A percentile compares a stretch with the other conserved stretches of the same genome.
These are phyloP conservation scores for Pungitius pungitius DNA, from an alignment of 2,113 vertebrate species.

Conservation along the genomic window DNA sequence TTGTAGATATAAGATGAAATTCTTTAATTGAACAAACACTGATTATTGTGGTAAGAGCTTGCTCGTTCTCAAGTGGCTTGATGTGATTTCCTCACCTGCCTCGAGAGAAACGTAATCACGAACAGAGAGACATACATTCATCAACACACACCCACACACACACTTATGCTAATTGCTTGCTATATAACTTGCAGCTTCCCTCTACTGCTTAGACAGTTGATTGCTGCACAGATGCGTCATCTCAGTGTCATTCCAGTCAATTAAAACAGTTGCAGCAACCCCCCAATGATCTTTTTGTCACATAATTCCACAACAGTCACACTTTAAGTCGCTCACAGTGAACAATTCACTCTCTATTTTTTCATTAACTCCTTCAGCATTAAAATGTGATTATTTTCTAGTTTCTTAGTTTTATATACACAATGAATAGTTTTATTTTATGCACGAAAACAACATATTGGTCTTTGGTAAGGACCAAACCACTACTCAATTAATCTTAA, in stretches of 20 bases:
- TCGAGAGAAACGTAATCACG: neutral
- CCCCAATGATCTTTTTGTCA: slow-evolving; percentile 1
- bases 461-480: no score
- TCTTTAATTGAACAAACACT: neutral
- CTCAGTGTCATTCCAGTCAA: slow-evolving; percentile 29
- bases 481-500: neutral
- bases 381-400: no score
- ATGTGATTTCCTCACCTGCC: neutral
- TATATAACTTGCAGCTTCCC: slow-evolving; percentile 13
- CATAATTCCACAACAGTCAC: slow-evolving; percentile 1
- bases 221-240: slow-evolving; percentile 49
- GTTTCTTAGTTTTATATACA: neutral
- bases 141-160: neutral
- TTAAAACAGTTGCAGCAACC: neutral
- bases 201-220: slow-evolving; percentile 27
- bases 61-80: neutral
- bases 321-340: neutral
- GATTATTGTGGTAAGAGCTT: neutral
- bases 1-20: neutral
- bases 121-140: slow-evolving; percentile 1
- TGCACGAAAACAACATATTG: neutral
- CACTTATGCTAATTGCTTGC: slow-evolving; percentile 25
- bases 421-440: neutral
- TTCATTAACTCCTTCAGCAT: neutral
- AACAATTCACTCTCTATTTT: neutral